Conservation (phyloP, 2,888 invertebrate species). For the Parapristionchus giblindavisi region DNA sequence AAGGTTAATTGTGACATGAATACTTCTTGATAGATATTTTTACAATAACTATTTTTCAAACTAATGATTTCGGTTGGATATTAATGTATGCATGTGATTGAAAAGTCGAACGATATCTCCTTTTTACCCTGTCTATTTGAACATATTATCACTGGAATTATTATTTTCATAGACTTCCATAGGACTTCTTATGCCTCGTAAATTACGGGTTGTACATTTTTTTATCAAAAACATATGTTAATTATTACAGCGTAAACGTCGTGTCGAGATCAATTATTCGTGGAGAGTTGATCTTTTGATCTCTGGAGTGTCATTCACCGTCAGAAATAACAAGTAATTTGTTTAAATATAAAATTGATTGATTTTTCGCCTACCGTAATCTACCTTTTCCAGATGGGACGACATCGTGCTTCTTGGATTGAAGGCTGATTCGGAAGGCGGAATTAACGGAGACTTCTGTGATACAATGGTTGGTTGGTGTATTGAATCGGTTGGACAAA, state of each 20-base stretch:
- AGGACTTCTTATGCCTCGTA: too few relatives aligned
- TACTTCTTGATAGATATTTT: too few relatives aligned
- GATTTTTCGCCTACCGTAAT: neutral
- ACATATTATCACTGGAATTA: too few relatives aligned
- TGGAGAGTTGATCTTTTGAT: conserved; percentile 52
- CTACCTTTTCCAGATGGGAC: conserved; percentile 42
- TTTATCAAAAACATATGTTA: too few relatives aligned
- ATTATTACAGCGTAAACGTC: conserved; percentile 17
- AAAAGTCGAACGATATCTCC: too few relatives aligned
- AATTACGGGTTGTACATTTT: too few relatives aligned
- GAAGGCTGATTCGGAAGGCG: conserved; percentile 43
- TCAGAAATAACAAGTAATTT: conserved; percentile 26
- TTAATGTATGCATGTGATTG: neutral
- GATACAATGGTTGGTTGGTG: conserved; percentile 47
- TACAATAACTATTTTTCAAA: too few relatives aligned
- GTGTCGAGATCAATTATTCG: conserved; percentile 49
- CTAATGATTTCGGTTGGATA: neutral
- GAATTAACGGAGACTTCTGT: conserved; percentile 50
- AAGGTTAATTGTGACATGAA: too few relatives aligned
- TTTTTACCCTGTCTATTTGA: too few relatives aligned
- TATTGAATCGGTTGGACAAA: neutral
- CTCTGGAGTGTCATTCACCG: conserved; percentile 61
- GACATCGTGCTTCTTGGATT: conserved; percentile 64
- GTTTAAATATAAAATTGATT: neutral
- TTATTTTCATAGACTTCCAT: too few relatives aligned